These are phyloP conservation scores for Microplitis manilae DNA, from an alignment of 2,888 invertebrate species.

Conservation along the genomic window DNA sequence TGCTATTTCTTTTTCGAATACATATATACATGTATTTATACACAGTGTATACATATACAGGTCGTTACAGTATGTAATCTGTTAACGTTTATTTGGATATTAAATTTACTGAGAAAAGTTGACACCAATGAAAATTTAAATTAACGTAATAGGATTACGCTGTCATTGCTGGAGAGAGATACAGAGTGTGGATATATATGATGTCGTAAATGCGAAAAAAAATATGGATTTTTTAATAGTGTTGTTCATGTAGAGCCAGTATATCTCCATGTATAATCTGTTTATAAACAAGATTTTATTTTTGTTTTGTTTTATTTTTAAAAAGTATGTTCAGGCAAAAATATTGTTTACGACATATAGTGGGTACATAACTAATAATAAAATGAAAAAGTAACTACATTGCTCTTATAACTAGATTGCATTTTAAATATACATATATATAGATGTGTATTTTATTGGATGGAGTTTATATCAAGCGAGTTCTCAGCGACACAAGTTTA, in stretches of 20 bases:
- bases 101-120: not conserved
- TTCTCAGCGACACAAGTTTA: conserved; percentile 29
- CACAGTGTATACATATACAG: too few species aligned
- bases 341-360: not conserved
- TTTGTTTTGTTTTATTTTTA: not conserved
- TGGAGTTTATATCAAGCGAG: not conserved
- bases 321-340: not conserved
- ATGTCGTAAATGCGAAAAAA: not conserved
- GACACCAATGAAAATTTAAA: conserved; percentile 1
- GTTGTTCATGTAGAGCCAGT: not conserved
- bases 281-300: not conserved
- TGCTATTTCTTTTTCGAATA: too few species aligned
- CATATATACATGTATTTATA: too few species aligned
- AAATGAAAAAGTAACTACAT: not conserved
- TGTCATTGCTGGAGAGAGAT: not conserved
- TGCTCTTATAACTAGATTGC: not conserved
- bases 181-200: not conserved
- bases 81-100: conserved; percentile 1
- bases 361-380: not conserved
- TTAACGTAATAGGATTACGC: conserved; percentile 1
- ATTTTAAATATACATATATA: not conserved
- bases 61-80: not conserved
- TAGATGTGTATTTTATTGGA: not conserved
- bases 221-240: not conserved
- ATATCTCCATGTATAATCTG: not conserved